phyloP scores from a whole-genome alignment of 2,113 vertebrate species.

The Calonectris borealis region DNA sequence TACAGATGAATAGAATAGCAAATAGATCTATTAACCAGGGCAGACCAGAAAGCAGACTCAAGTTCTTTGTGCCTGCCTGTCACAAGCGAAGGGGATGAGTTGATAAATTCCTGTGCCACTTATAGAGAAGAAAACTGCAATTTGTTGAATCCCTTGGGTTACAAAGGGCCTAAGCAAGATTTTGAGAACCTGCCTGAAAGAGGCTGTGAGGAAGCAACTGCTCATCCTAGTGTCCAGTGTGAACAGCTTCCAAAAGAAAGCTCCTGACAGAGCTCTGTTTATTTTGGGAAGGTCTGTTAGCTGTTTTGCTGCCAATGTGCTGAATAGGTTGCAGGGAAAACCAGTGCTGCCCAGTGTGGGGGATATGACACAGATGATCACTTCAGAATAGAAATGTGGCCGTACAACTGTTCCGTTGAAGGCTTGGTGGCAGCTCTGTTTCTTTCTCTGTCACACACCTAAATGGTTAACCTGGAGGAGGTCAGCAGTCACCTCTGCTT shows the following conservation, averaged over 20 bases:
- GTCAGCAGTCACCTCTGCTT: not conserved
- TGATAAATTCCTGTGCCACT: not conserved
- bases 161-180: not conserved
- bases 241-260: not conserved
- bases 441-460: not conserved
- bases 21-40: not conserved
- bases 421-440: not conserved
- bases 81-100: not conserved
- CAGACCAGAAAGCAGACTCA: not conserved
- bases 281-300: conserved; percentile 18
- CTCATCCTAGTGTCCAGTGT: not conserved
- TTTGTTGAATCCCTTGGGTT: not conserved
- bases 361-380: not conserved
- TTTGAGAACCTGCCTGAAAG: not conserved
- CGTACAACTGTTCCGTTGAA: not conserved
- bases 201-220: not conserved
- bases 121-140: not conserved
- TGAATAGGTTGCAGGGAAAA: not conserved
- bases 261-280: conserved; percentile 22
- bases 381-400: not conserved
- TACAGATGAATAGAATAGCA: not conserved
- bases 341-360: not conserved
- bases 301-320: not conserved
- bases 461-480: not conserved
- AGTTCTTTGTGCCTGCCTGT: not conserved